Evolutionary conservation across 2,113 vertebrate species (phyloP), one percentile per base, ranked within the genome.

Genomic region (Sula dactylatra): DNA sequence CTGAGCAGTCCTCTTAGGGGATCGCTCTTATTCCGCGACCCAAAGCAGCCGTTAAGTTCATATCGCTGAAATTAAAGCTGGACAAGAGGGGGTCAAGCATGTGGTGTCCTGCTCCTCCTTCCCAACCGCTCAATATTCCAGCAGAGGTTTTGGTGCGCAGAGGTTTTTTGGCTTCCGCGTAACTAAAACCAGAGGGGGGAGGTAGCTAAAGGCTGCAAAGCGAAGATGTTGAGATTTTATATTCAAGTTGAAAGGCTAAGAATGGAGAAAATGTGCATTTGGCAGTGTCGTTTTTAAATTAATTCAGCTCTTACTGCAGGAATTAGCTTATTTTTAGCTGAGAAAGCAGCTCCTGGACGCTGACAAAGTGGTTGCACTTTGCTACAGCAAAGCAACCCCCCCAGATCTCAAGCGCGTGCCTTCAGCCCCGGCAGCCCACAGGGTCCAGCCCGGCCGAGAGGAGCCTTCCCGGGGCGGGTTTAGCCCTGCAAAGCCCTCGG

Each of bases 11-110:
- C 36, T 31, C 45, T 24, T 12, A 12, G 49, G 55, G 29, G 18
- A 34, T 2, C 5, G 3, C 21, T 20, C 44, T 38, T 34, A 1
- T 31, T 59, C 24, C 16, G 4, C 0, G 27, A 50, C 20, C 26
- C 8, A 1, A 24, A 1, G 36, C 18, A 6, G 12, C 27, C 6
- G 4, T 11, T 42, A 4, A 16, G 14, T 32, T 54, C 15, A 1
- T 7, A 36, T n/a, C 2, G 13, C 45, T 17, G 10, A 34, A n/a
- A 55, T 11, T 14, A 6, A 54, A 47, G 24, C 11, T 11, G 38
- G 58, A 20, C 4, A 6, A 52, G 52, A 2, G 0, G 0, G 26
- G 34, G 44, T 32, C n/a, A 9, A 31, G 54, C 5, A 3, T 32
- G 55, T 5, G 26, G 7, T 55, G 42, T 17, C 32, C 31, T 5